Percentiles rank a stretch among this genome's conserved stretches.
phyloP scores from a whole-genome alignment of 2,797 vertebrate species.

The Myripristis murdjan region DNA sequence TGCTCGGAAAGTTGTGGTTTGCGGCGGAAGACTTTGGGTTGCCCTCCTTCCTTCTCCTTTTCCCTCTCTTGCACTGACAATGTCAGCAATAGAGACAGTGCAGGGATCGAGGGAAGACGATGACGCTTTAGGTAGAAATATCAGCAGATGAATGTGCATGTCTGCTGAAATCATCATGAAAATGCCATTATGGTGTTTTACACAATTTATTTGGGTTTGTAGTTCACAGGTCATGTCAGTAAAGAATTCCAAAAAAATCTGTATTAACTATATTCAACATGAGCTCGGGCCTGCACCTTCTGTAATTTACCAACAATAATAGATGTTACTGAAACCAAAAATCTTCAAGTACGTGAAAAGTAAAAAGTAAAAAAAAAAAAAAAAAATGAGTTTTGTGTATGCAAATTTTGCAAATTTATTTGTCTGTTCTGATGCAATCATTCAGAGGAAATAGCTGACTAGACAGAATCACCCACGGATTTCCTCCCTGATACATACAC shows the following conservation, averaged over 20 bases:
- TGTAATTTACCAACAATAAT: background rate
- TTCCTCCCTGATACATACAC: background rate
- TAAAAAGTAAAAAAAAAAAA: too few relatives aligned
- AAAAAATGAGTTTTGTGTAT: too few relatives aligned
- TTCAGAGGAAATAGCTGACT: slow-evolving; percentile 30
- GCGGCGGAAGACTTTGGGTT: slow-evolving; percentile 10
- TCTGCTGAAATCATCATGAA: slow-evolving; percentile 40
- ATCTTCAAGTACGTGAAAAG: too few relatives aligned
- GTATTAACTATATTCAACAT: too few relatives aligned
- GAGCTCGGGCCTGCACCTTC: background rate
- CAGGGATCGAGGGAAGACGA: background rate
- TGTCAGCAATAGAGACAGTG: background rate
- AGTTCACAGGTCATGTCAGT: background rate
- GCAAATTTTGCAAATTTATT: background rate
- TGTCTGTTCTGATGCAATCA: slow-evolving; percentile 24
- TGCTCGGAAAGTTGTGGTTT: slow-evolving; percentile 39
- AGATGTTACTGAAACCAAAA: too few relatives aligned
- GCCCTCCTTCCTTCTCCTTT: slow-evolving; percentile 66
- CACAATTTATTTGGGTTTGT: too few relatives aligned
- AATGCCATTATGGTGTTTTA: background rate
- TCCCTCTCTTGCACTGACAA: background rate
- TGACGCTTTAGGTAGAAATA: slow-evolving; percentile 13
- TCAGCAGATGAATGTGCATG: background rate
- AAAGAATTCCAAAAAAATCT: background rate
- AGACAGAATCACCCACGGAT: background rate